Percentiles rank a stretch among this genome's conserved stretches.
Conservation (phyloP, 2,113 vertebrate genomes). For the Myrmecophaga tridactyla region DNA sequence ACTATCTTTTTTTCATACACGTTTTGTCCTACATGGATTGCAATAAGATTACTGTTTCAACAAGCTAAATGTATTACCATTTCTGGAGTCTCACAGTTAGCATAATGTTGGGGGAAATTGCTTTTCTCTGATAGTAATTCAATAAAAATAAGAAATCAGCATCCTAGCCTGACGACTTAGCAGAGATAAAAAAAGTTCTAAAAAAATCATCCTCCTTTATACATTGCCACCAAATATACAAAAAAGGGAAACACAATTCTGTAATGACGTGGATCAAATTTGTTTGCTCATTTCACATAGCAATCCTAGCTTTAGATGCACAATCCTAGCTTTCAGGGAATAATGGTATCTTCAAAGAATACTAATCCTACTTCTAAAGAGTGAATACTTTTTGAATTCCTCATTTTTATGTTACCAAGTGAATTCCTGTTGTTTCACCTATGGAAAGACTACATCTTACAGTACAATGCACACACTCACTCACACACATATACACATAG, state of each 20-base stretch:
- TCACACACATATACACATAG: neutral
- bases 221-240: neutral
- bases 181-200: neutral
- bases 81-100: neutral
- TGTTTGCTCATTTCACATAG: neutral
- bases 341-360: neutral
- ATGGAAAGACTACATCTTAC: conserved; percentile 48
- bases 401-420: conserved; percentile 46
- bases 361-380: neutral
- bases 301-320: accelerated
- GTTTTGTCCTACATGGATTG: accelerated
- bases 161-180: neutral
- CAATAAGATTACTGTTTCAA: accelerated
- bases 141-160: neutral
- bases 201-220: neutral
- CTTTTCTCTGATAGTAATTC: neutral
- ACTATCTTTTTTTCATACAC: accelerated
- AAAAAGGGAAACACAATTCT: neutral
- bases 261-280: neutral
- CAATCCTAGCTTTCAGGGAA: neutral
- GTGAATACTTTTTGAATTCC: neutral
- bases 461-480: neutral
- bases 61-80: neutral
- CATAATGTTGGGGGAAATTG: neutral
- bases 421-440: conserved; percentile 53